Evolutionary conservation across 2,888 invertebrate species (phyloP).

Genomic region (Nowickia ferox): DNA sequence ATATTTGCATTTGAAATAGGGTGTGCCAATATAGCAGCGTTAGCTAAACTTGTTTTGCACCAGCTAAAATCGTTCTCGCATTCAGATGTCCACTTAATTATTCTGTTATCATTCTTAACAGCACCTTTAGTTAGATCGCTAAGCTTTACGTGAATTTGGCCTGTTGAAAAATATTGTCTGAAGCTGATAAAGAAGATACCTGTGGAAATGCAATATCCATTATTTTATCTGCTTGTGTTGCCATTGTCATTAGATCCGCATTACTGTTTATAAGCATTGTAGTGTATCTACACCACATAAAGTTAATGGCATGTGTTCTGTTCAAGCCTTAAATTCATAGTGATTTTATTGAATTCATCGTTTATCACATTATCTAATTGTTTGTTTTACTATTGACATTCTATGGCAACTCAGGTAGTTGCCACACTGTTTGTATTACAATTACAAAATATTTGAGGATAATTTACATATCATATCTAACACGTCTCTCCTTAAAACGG

Average conservation of each 20-base stretch:
- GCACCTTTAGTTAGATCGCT: not conserved
- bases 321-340: not conserved
- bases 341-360: no score
- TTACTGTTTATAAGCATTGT: not conserved
- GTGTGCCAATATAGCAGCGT: constrained; percentile 1
- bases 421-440: no score
- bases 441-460: no score
- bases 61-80: not conserved
- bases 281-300: constrained; percentile 21
- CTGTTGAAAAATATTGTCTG: not conserved
- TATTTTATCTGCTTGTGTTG: not conserved
- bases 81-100: not conserved
- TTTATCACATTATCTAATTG: no score
- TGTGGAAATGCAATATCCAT: constrained; percentile 7
- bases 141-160: constrained; percentile 2
- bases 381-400: no score
- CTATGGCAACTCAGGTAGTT: no score
- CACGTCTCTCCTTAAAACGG: not conserved
- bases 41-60: not conserved
- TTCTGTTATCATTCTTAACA: constrained; percentile 1
- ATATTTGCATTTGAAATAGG: constrained; percentile 5
- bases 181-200: not conserved
- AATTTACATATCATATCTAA: no score
- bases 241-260: not conserved
- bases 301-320: not conserved